These are phyloP conservation scores for Ammodytes marinus DNA, from an alignment of 2,113 vertebrate species.

Conservation along the genomic window DNA sequence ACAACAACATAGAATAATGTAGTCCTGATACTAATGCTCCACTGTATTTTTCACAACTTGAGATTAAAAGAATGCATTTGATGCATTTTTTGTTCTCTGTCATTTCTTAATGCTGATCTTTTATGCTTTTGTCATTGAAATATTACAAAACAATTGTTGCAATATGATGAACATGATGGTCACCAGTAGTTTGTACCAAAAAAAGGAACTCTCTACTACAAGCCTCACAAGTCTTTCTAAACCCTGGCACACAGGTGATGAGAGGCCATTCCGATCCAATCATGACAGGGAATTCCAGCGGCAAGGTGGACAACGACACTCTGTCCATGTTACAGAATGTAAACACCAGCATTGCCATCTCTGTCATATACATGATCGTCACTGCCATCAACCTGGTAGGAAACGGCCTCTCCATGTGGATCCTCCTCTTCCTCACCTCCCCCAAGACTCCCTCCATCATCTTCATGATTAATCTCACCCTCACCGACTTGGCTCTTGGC, in stretches of 20 bases:
- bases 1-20: background rate
- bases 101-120: too few relatives aligned
- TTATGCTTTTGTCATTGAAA: background rate
- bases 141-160: background rate
- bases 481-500: constrained; percentile 90
- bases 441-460: constrained; percentile 90
- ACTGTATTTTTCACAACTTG: constrained; percentile 39
- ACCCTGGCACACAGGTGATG: constrained; percentile 12
- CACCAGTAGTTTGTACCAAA: background rate
- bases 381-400: constrained; percentile 87
- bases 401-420: constrained; percentile 91
- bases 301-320: constrained; percentile 84
- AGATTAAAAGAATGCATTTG: background rate
- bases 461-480: constrained; percentile 96
- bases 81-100: too few relatives aligned
- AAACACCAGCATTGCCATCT: constrained; percentile 74
- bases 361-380: constrained; percentile 87
- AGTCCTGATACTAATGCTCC: background rate
- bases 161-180: background rate
- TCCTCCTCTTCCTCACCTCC: constrained; percentile 87
- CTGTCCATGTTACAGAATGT: constrained; percentile 84
- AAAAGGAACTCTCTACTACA: background rate
- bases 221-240: background rate
- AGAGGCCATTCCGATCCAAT: constrained; percentile 12
- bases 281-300: constrained; percentile 70